Percentiles rank a stretch among this genome's conserved stretches.
These are phyloP conservation scores for Cordilura impudica DNA, from an alignment of 2,888 invertebrate species.

Conservation along the genomic window DNA sequence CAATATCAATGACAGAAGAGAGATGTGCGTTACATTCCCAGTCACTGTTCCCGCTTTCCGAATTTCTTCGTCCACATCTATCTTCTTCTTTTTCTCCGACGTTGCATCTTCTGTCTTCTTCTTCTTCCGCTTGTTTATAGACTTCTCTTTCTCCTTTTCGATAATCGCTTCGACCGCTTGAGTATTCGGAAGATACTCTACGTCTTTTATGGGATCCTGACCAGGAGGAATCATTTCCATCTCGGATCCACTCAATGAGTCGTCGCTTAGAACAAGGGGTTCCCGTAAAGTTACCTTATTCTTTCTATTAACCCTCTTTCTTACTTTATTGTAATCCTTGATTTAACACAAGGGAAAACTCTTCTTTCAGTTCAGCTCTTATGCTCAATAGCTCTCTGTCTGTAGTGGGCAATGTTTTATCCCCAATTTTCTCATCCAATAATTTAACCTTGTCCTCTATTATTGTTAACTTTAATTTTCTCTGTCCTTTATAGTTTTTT, in stretches of 20 bases:
- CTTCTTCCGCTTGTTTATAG: too few species aligned
- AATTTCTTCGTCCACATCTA: not conserved
- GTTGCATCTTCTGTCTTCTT: too few species aligned
- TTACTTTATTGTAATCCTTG: too few species aligned
- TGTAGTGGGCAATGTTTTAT: too few species aligned
- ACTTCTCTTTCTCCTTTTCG: not conserved
- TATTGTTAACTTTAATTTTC: too few species aligned
- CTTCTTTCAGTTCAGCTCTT: too few species aligned
- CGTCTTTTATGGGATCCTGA: not conserved
- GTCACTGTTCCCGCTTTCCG: not conserved
- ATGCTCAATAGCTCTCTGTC: too few species aligned
- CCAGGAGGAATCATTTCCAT: not conserved
- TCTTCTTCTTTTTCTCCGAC: not conserved
- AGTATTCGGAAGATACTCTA: not conserved
- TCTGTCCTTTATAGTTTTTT: too few species aligned
- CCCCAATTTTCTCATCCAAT: too few species aligned
- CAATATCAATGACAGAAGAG: not conserved
- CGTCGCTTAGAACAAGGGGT: not conserved
- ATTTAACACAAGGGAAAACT: too few species aligned
- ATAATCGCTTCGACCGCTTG: not conserved
- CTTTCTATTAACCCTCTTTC: too few species aligned
- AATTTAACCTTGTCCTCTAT: too few species aligned
- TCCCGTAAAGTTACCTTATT: not conserved
- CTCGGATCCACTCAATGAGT: not conserved
- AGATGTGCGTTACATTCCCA: not conserved